Conservation (phyloP, 2,888 invertebrate genomes). For the Cosmorhoe ocellata region DNA sequence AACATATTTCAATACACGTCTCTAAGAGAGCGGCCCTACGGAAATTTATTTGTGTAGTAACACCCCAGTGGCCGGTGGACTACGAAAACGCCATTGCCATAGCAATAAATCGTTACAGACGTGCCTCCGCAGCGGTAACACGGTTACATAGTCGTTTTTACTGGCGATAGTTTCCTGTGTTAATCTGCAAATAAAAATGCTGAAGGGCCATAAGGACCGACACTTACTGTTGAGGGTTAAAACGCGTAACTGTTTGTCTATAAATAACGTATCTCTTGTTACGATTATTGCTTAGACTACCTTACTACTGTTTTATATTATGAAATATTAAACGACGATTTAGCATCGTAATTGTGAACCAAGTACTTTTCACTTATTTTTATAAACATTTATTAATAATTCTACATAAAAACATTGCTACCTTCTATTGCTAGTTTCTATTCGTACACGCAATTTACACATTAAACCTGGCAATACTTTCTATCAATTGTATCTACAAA, state of each 20-base stretch:
- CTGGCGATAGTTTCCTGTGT: slow-evolving; percentile 59
- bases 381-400: too few relatives aligned
- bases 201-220: slow-evolving; percentile 34
- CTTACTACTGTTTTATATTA: too few relatives aligned
- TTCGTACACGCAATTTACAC: too few relatives aligned
- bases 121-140: slow-evolving; percentile 47
- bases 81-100: slow-evolving; percentile 63
- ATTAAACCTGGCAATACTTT: not conserved
- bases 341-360: too few relatives aligned
- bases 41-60: slow-evolving; percentile 71
- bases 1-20: slow-evolving; percentile 65
- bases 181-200: slow-evolving; percentile 50
- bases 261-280: slow-evolving; percentile 20
- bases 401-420: too few relatives aligned
- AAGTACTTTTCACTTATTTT: too few relatives aligned
- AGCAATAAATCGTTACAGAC: slow-evolving; percentile 67
- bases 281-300: not conserved
- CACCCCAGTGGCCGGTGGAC: slow-evolving; percentile 57
- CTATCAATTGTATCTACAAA: slow-evolving; percentile 40
- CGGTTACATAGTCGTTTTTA: slow-evolving; percentile 55
- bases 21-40: slow-evolving; percentile 56
- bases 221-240: slow-evolving; percentile 30
- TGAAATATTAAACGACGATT: too few relatives aligned
- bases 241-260: slow-evolving; percentile 25
- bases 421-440: too few relatives aligned